Conservation (phyloP, 1,140 invertebrate genomes). For the Heliothis virescens region DNA sequence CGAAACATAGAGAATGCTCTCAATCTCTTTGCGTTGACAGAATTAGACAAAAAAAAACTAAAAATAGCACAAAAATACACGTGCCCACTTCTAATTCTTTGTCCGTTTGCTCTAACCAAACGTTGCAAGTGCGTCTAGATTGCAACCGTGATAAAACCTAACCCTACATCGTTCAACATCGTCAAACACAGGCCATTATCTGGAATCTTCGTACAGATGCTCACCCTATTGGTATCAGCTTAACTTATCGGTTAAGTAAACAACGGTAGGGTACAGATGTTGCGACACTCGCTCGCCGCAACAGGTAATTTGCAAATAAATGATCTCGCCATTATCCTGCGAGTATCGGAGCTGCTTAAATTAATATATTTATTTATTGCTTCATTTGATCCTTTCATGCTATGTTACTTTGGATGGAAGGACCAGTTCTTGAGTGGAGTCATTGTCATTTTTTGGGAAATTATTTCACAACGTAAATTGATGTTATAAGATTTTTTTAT, state of each 20-base stretch:
- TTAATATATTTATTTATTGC: neutral
- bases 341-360: neutral
- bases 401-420: neutral
- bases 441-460: too few species aligned
- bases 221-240: slow-evolving; percentile 45
- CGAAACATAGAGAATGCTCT: too few species aligned
- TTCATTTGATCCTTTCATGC: neutral
- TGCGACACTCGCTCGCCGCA: slow-evolving; percentile 41
- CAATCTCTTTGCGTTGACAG: too few species aligned
- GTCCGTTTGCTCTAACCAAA: too few species aligned
- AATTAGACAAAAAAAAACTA: too few species aligned
- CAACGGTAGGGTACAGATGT: slow-evolving; percentile 49
- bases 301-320: slow-evolving; percentile 42
- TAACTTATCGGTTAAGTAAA: slow-evolving; percentile 55
- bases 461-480: too few species aligned
- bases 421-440: too few species aligned
- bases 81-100: too few species aligned
- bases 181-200: neutral
- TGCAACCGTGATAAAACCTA: too few species aligned
- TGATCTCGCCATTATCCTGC: neutral
- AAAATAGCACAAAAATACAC: neutral
- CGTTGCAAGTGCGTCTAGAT: too few species aligned
- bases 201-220: slow-evolving; percentile 17
- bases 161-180: neutral
- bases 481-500: too few species aligned